Evolutionary conservation across 2,888 invertebrate genomes (phyloP), one percentile per base, ranked within the genome.

Genomic region (Muschampia plurimacula): DNA sequence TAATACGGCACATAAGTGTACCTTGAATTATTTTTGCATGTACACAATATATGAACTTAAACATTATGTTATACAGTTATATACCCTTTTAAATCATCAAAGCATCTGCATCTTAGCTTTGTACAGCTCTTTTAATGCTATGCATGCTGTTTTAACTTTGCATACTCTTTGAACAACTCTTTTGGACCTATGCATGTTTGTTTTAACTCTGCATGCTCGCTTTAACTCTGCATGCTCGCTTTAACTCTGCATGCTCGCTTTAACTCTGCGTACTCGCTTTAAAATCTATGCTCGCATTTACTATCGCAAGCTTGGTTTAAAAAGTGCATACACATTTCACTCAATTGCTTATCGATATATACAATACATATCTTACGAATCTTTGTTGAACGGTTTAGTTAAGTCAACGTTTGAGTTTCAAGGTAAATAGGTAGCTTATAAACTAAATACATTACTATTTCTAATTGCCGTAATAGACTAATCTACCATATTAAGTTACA

Each of bases 391-490:
- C n/a, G 49, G 4, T n/a, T 49, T 49, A 10, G 6, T n/a, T 49
- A 41, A n/a, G 49, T n/a, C 49, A 49, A 49, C n/a, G n/a, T n/a
- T 49, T 6, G n/a, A 49, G 49, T 49, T 49, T 49, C n/a, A 49
- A 49, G 49, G 12, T 46, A 46, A 46, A 46, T 46, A 46, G 49
- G 49, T 2, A 5, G n/a, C 4, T 6, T 49, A 49, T 7, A 6
- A 49, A 49, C 49, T 46, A 46, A 46, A 49, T n/a, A n/a, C 49
- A n/a, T 49, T n/a, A 49, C n/a, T 49, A n/a, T n/a, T 49, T 49
- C 49, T n/a, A 49, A 49, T 6, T n/a, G 49, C n/a, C n/a, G 49
- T 49, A 49, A 49, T 49, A n/a, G 49, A 49, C 49, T 49, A n/a
- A 49, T 49, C 49, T 49, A 49, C 6, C 49, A n/a, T n/a, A 49